Conservation (phyloP, 2,113 vertebrate species). For the Myrmecophaga tridactyla region DNA sequence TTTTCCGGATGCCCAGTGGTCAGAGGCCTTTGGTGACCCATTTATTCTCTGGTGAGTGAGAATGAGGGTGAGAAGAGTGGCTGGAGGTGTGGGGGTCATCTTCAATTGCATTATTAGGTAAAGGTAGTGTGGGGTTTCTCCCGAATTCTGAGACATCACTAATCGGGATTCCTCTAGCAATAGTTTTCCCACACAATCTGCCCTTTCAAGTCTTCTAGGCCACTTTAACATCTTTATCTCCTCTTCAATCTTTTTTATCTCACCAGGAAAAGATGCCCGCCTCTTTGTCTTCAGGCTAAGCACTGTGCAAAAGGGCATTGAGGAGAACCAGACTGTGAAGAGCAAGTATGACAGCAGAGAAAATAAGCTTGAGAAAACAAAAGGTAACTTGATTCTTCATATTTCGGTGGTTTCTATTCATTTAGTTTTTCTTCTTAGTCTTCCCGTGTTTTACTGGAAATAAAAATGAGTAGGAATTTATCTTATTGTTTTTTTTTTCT, state of each 20-base stretch:
- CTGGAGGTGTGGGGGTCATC: not conserved
- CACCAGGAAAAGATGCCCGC: slow-evolving; percentile 94
- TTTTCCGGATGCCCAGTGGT: not conserved
- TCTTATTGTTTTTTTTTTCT: not conserved
- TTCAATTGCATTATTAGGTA: not conserved
- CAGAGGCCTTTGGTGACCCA: not conserved
- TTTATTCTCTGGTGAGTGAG: not conserved
- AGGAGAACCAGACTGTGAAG: slow-evolving; percentile 87
- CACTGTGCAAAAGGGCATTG: slow-evolving; percentile 86
- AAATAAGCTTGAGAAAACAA: slow-evolving; percentile 98
- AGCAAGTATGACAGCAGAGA: slow-evolving; percentile 94
- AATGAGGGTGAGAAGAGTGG: not conserved
- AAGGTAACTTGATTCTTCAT: slow-evolving; percentile 84
- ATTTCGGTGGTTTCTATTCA: not conserved
- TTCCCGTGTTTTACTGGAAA: not conserved
- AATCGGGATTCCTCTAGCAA: not conserved
- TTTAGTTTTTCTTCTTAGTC: not conserved
- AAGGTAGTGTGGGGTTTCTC: not conserved
- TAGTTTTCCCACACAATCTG: accelerated
- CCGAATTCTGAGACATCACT: not conserved
- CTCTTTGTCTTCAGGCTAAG: slow-evolving; percentile 95
- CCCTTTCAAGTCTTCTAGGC: not conserved
- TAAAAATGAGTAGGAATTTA: not conserved
- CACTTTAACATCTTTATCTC: not conserved
- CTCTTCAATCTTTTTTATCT: not conserved